These are phyloP conservation scores for Lichenostomus cassidix DNA, from an alignment of 2,113 vertebrate species.

Conservation along the genomic window DNA sequence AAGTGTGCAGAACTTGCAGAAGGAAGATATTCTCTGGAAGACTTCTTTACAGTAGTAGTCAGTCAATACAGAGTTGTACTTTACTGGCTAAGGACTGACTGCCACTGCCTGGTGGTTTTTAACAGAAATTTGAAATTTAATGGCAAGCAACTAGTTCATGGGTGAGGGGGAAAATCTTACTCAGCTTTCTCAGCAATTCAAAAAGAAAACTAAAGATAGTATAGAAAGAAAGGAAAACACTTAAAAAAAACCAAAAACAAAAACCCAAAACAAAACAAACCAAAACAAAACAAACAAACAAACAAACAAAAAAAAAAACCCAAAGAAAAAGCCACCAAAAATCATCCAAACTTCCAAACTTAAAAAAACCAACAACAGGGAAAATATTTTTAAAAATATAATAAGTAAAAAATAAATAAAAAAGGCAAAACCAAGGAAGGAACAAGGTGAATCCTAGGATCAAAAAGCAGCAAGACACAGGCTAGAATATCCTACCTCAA, in stretches of 20 bases:
- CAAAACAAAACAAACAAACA: too few relatives aligned
- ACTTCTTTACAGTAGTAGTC: neutral
- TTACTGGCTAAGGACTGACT: neutral
- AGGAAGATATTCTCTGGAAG: neutral
- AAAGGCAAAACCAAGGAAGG: neutral
- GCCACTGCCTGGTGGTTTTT: fast-evolving
- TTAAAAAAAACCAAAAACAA: too few relatives aligned
- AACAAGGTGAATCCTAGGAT: neutral
- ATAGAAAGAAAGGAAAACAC: neutral
- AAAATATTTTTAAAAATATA: too few relatives aligned
- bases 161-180: neutral
- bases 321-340: too few relatives aligned
- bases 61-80: neutral
- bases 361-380: neutral
- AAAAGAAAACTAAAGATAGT: neutral
- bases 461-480: neutral
- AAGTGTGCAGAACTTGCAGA: neutral
- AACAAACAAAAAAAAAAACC: too few relatives aligned
- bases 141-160: neutral
- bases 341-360: neutral
- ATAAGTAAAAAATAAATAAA: too few relatives aligned
- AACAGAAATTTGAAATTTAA: neutral
- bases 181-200: neutral
- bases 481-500: neutral
- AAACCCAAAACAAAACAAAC: too few relatives aligned